Evolutionary conservation across 2,113 vertebrate species (phyloP).

Genomic region (Trichomycterus rosablanca): DNA sequence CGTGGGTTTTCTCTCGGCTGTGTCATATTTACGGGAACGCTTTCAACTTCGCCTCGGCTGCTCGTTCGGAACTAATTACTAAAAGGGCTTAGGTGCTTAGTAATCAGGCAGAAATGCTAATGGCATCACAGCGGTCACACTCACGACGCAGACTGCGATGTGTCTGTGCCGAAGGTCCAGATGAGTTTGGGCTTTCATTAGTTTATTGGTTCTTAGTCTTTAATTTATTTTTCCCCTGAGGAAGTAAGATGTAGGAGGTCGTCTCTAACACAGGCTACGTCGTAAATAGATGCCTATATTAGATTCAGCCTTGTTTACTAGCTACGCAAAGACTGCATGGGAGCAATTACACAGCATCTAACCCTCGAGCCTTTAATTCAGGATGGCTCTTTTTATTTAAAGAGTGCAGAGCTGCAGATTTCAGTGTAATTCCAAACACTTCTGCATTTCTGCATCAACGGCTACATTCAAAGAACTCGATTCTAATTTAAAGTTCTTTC

Average conservation of each 20-base stretch:
- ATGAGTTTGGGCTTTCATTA: neutral
- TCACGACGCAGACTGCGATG: slow-evolving; percentile 8
- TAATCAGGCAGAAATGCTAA: slow-evolving; percentile 38
- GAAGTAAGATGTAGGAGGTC: neutral
- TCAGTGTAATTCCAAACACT: neutral
- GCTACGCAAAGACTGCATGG: neutral
- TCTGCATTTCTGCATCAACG: no score
- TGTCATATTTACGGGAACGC: slow-evolving; percentile 3
- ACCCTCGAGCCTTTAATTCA: neutral
- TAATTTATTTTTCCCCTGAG: slow-evolving; percentile 13
- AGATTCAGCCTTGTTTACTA: neutral
- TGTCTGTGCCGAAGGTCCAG: slow-evolving; percentile 15
- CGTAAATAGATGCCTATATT: neutral
- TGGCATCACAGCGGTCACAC: slow-evolving; percentile 14
- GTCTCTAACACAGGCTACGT: neutral
- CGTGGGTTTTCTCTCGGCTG: slow-evolving; percentile 1
- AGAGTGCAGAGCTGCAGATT: neutral
- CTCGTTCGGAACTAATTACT: slow-evolving; percentile 33
- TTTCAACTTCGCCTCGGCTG: slow-evolving; percentile 17
- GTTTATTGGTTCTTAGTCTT: slow-evolving; percentile 13
- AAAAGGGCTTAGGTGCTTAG: slow-evolving; percentile 30
- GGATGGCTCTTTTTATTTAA: neutral
- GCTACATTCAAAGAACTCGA: no score
- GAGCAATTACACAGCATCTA: neutral
- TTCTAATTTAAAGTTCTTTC: no score